A percentile compares a stretch with the other conserved stretches of the same genome.
phyloP scores from a whole-genome alignment of 1,140 invertebrate species.

The Apis florea region DNA sequence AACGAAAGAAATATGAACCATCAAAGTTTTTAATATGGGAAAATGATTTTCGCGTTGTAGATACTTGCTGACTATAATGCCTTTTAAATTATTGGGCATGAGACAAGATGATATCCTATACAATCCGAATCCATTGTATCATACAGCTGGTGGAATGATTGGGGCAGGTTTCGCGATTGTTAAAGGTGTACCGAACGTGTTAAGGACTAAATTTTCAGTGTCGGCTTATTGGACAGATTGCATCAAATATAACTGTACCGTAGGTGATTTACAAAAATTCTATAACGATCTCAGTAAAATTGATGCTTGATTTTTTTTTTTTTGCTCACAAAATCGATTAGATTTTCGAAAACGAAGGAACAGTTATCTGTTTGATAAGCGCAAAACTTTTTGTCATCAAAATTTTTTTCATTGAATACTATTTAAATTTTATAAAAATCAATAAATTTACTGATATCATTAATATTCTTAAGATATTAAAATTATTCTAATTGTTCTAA shows the following conservation, averaged over 20 bases:
- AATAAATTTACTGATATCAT: constrained; percentile 10
- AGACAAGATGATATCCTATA: constrained; percentile 80
- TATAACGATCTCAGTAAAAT: constrained; percentile 3
- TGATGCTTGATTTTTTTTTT: background rate
- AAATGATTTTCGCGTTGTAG: constrained; percentile 63
- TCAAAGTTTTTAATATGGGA: too few relatives aligned
- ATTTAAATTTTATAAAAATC: too few relatives aligned
- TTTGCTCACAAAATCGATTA: background rate
- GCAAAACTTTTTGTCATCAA: too few relatives aligned
- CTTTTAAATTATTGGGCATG: constrained; percentile 75
- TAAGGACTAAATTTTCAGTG: constrained; percentile 88
- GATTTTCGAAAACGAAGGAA: background rate
- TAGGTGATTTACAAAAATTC: constrained; percentile 72
- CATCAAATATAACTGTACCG: constrained; percentile 86
- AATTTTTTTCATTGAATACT: too few relatives aligned
- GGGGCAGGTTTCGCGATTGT: constrained; percentile 84
- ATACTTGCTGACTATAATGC: constrained; percentile 76
- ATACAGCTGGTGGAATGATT: constrained; percentile 84
- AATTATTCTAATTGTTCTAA: background rate
- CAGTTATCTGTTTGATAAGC: too few relatives aligned
- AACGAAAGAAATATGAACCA: background rate
- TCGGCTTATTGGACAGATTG: constrained; percentile 89
- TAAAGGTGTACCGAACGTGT: constrained; percentile 83
- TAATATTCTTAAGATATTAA: background rate
- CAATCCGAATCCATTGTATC: constrained; percentile 86